These are phyloP conservation scores for Mohoua ochrocephala DNA, from an alignment of 2,113 vertebrate genomes.

Conservation along the genomic window DNA sequence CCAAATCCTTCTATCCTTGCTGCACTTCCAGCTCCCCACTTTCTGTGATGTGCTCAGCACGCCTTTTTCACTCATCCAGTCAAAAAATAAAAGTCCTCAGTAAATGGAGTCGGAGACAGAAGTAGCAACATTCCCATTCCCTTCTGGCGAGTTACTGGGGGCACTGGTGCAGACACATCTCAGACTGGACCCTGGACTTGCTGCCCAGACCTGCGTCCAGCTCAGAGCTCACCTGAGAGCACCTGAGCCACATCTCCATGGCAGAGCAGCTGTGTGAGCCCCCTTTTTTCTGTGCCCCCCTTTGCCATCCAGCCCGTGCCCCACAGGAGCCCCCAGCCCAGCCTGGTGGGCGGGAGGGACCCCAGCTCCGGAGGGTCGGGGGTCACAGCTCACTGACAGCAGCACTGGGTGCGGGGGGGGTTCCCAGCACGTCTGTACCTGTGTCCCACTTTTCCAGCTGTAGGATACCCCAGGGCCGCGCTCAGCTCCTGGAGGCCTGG, in stretches of 20 bases:
- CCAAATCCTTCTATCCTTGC: not conserved
- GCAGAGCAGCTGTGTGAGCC: not conserved
- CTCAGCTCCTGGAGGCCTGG: not conserved
- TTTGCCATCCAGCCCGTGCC: rapidly evolving
- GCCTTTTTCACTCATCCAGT: not conserved
- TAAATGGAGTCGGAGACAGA: not conserved
- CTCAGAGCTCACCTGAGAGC: not conserved
- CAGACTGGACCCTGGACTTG: rapidly evolving
- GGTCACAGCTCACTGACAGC: not conserved
- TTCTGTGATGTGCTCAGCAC: rapidly evolving
- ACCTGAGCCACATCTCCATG: rapidly evolving
- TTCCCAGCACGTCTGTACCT: not conserved
- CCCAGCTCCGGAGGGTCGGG: not conserved
- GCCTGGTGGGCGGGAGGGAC: not conserved
- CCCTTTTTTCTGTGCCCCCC: rapidly evolving
- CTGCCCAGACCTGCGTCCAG: not conserved
- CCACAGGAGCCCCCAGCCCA: not conserved
- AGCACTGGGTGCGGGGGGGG: not conserved
- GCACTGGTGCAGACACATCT: rapidly evolving
- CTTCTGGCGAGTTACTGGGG: rapidly evolving
- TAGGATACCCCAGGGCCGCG: rapidly evolving
- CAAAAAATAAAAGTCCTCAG: rapidly evolving
- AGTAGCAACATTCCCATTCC: not conserved
- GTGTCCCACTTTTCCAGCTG: not conserved
- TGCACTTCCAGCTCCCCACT: rapidly evolving